Evolutionary conservation across 2,888 invertebrate species (phyloP), one percentile per base, ranked within the genome.

Genomic region (Coenonympha glycerion): DNA sequence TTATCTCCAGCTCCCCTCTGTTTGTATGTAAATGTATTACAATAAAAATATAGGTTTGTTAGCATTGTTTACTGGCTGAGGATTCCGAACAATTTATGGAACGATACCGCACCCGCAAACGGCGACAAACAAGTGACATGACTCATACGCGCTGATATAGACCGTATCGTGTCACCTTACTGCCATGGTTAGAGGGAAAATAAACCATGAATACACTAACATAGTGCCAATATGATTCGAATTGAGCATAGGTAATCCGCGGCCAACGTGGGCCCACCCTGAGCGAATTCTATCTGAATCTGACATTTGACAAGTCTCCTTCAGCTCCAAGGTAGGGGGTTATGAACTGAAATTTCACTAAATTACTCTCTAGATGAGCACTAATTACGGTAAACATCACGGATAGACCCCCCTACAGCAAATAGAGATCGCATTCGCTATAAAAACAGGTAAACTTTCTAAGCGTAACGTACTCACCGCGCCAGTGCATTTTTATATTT

Each of bases 401-500:
- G 73, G 71, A 71, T 71, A 70, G 65, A 70, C 67, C 26, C 37
- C 33, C 28, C 42, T n/a, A 45, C 31, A 37, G 30, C 44, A 22
- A 45, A 45, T 53, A 45, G 34, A 50, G 22, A 50, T 37, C 46
- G 50, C 51, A 52, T 39, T 64, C 64, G 67, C 64, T 62, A 66
- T 64, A 71, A 80, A 80, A 83, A 80, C 76, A 73, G 73, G 76
- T 74, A 71, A 76, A 86, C 85, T 85, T 86, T 86, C 85, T 85
- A 84, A 81, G 80, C 78, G 77, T 82, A 86, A 83, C 80, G 81
- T 87, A 92, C 94, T 92, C 89, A 99, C 99, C 98, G 97, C 73
- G 95, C 94, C 85, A 95, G 90, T 76, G 95, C 96, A 92, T 97
- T 97, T 88, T 93, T 95, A 88, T 97, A 97, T 91, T 98, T 98